Percentiles rank a stretch among this genome's conserved stretches.
Evolutionary conservation across 1,140 invertebrate genomes (phyloP).

Genomic region (Aricia agestis): DNA sequence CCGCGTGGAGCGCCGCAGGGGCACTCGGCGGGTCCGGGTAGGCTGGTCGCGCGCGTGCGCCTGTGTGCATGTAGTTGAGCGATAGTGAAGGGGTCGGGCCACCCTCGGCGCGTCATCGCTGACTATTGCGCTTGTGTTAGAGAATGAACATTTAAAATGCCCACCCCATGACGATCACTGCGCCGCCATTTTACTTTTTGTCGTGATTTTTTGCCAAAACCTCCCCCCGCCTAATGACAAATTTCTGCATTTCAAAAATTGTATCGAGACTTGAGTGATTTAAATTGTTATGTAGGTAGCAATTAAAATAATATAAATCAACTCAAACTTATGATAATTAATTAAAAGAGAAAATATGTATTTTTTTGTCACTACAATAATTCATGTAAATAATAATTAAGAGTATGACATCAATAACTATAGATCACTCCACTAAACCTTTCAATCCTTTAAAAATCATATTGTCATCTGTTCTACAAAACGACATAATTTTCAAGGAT

Average conservation of each 20-base stretch:
- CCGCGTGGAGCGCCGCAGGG: constrained; percentile 25
- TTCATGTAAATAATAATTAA: too few relatives aligned
- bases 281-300: too few relatives aligned
- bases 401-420: too few relatives aligned
- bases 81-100: constrained; percentile 56
- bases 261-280: too few relatives aligned
- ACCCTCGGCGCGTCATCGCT: constrained; percentile 65
- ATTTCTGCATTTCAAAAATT: constrained; percentile 18
- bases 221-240: constrained; percentile 22
- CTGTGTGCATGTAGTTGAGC: constrained; percentile 61
- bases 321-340: too few relatives aligned
- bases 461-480: too few relatives aligned
- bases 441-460: too few relatives aligned
- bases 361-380: too few relatives aligned
- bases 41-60: constrained; percentile 23
- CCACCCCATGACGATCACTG: constrained; percentile 68
- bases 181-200: constrained; percentile 63
- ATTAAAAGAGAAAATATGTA: too few relatives aligned
- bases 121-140: constrained; percentile 72
- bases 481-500: too few relatives aligned
- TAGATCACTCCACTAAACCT: too few relatives aligned
- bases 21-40: constrained; percentile 33
- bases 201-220: constrained; percentile 44
- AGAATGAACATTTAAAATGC: constrained; percentile 72
- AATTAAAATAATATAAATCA: too few relatives aligned